Base-by-base conservation (phyloP, 2,888 invertebrate genomes). In the Drosophila koepferae region DNA sequence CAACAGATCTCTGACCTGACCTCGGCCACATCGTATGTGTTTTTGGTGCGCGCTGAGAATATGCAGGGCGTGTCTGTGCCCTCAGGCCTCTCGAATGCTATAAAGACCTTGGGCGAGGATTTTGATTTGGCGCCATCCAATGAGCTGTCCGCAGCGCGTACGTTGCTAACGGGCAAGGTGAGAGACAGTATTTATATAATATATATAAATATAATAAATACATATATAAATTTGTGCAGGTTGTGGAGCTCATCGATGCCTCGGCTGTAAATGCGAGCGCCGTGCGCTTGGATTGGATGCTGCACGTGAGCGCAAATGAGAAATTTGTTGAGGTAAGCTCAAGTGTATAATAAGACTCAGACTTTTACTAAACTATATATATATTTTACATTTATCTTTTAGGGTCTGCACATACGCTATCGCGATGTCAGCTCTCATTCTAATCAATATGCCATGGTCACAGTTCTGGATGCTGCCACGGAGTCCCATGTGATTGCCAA, bases 11-110 rank as follows among this genome's bases (percentile, higher is more conserved):
- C 93, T 31, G 95, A 96, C 86, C 94, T 98, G 77, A 95, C 95
- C 86, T 96, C 97, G 1, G 96, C 96, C 86, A 96, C 97, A 51
- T 95, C 96, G 40, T 98, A 98, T 93, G 95, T 97, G 75, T 98
- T 98, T 92, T 94, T 97, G 72, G 96, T 98, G 43, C 95, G 96
- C 61, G 97, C 98, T 0, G 96, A 97, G 93, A 98, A 98, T 92
- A 95, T 96, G 14, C 96, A 97, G 90, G 98, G 98, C 14, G 94
- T 97, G 51, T 97, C 97, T 2, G 95, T 96, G 46, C 98, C 98
- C 3, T 97, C 97, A 84, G 95, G 95, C 16, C 93, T 96, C 38
- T 97, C 97, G 23, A 95, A 95, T 77, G 94, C 95, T 16, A 95
- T 96, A 34, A 95, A 95, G 81, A 97, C 97, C 0, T 72, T 93